Evolutionary conservation across 1,140 invertebrate genomes (phyloP), one percentile per base, ranked within the genome.

Genomic region (Pogonomyrmex barbatus): DNA sequence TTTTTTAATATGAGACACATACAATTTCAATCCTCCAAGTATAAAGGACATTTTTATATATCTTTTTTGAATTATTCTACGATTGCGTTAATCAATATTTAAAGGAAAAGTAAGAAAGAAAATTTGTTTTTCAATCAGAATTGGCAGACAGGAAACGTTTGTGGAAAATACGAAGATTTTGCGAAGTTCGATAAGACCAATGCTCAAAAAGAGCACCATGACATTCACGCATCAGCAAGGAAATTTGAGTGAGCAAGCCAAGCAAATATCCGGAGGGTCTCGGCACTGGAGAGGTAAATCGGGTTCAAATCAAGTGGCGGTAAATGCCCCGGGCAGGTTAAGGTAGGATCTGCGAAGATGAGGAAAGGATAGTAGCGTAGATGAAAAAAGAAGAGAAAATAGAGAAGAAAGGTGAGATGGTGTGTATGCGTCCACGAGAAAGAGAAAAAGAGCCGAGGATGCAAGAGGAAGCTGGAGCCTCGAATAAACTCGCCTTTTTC

Each of bases 241-340:
- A 92, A 91, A 91, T 90, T 92, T 81, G 81, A 89, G 81, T 75
- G 77, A 92, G 88, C 78, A 91, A 93, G 91, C 89, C 92, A 89
- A 93, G 92, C 89, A 93, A 93, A 93, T 93, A 93, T 93, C 91
- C 92, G 92, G 91, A 89, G 88, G 91, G 84, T 63, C 76, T 88
- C 56, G 58, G 63, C 73, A 86, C 76, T 86, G 82, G 85, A 82
- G 83, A 91, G 90, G 90, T 87, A 90, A 93, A 93, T 93, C 89
- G 91, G 91, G 92, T 92, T 93, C 85, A 92, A 93, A 93, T 93
- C 93, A 93, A 93, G 93, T 93, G 92, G 89, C 89, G 90, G 92
- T 92, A 93, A 92, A 92, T 93, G 92, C 93, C 89, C 10, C 70
- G 63, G 90, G 91, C 91, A 88, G 88, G 67, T 82, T 88, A 88